Evolutionary conservation across 2,888 invertebrate species (phyloP).

Genomic region (Drosophila quinaria): DNA sequence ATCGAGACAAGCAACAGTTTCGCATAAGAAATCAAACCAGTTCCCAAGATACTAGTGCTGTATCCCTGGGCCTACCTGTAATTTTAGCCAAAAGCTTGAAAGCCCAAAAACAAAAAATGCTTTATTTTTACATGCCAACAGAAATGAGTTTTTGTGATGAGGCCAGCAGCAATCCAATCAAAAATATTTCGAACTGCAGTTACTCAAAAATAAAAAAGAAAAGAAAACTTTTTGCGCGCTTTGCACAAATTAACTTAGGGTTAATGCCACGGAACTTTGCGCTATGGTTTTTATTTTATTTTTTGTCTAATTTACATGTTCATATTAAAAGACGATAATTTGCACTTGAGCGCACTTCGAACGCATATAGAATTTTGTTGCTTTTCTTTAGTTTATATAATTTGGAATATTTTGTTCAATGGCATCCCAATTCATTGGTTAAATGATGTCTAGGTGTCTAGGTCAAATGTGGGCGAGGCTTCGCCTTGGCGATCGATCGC

Average conservation of each 20-base stretch:
- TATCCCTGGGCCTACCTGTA: slow-evolving; percentile 27
- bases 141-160: slow-evolving; percentile 40
- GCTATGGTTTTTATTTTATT: not conserved
- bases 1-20: slow-evolving; percentile 25
- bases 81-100: slow-evolving; percentile 16
- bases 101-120: not conserved
- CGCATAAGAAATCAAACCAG: slow-evolving; percentile 45
- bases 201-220: slow-evolving; percentile 1
- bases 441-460: slow-evolving; percentile 11
- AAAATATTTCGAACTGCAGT: slow-evolving; percentile 6
- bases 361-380: slow-evolving; percentile 7
- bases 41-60: slow-evolving; percentile 19
- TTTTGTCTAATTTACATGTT: slow-evolving; percentile 52
- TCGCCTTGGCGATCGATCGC: slow-evolving; percentile 58
- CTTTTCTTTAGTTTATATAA: slow-evolving; percentile 9
- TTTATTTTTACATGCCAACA: slow-evolving; percentile 18
- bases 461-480: slow-evolving; percentile 50
- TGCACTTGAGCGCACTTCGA: slow-evolving; percentile 18
- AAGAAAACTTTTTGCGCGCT: slow-evolving; percentile 29
- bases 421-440: slow-evolving; percentile 7
- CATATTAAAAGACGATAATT: slow-evolving; percentile 41
- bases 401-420: slow-evolving; percentile 5
- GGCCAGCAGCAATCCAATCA: slow-evolving; percentile 21
- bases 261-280: slow-evolving; percentile 56
- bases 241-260: slow-evolving; percentile 48